Evolutionary conservation across 2,113 vertebrate species (phyloP), one percentile per base, ranked within the genome.

Genomic region (Isurus oxyrinchus): DNA sequence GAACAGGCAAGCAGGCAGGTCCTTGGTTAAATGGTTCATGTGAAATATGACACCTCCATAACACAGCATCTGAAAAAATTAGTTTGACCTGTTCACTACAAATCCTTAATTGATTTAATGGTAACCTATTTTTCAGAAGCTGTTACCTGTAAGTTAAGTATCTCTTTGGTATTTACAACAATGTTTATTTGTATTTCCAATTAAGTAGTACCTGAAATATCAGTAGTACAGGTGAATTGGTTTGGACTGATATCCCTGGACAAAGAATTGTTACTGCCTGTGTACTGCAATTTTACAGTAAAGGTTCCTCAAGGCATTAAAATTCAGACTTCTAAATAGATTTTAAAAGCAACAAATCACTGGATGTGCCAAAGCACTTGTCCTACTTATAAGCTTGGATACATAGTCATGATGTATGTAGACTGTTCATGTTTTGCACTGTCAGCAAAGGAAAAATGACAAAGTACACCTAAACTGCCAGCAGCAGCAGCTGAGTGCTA

Each of bases 391-490:
- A 91, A 27, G 11, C 55, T 55, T 90, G 23, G 27, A 35, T 90
- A 90, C 53, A 35, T 90, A 27, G 44, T 88, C 86, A 88, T 55
- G 49, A 53, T 59, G 59, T 0, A 59, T 90, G 27, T 90, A 57
- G 87, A 91, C 88, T 91, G 88, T 61, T 91, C 88, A 35, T n/a
- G 55, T 6, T 91, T 91, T 91, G 88, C 88, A 91, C 55, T 91
- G 4, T 91, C 88, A 91, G 88, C 88, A 91, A 59, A 59, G 81
- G 55, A 35, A 35, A 59, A 31, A 35, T 91, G 53, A 59, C 53
- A 90, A 90, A 90, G 87, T 90, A 16, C 13, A 91, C 25, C 31
- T 35, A 91, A 59, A 59, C 87, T 59, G 88, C 55, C 88, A 91
- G 13, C 31, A 55, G 25, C 44, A 91, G 88, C 55, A 91, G 55